A percentile compares a stretch with the other conserved stretches of the same genome.
Conservation (phyloP, 30 jellyfish, hydroid and myxozoan genomes). For the Mastigias papua region DNA sequence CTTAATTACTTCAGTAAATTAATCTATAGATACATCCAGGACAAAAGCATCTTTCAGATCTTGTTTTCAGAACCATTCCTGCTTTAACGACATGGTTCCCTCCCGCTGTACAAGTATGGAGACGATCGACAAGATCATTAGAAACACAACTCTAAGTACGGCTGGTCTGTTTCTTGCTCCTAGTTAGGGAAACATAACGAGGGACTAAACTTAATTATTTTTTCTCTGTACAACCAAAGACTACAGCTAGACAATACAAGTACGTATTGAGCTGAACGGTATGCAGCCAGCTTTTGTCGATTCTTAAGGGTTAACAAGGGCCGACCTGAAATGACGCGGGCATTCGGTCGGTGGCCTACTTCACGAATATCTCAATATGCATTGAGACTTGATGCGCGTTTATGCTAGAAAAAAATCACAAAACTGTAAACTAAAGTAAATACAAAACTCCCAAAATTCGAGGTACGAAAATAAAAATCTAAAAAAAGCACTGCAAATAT, state of each 20-base stretch:
- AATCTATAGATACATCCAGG: not conserved
- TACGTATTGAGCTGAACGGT: not conserved
- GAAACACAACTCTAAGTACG: too few relatives aligned
- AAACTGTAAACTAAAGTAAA: not conserved
- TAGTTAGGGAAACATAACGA: not conserved
- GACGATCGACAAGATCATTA: too few relatives aligned
- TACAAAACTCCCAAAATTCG: not conserved
- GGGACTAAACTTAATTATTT: not conserved
- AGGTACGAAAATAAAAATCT: not conserved
- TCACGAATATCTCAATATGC: slow-evolving; percentile 1
- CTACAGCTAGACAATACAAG: not conserved
- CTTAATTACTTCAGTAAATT: too few relatives aligned
- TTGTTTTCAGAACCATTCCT: too few relatives aligned
- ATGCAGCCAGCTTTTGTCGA: slow-evolving; percentile 15
- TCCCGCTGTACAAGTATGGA: too few relatives aligned
- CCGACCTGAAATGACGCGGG: slow-evolving; percentile 40
- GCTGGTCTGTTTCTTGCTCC: too few relatives aligned
- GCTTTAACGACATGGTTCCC: too few relatives aligned
- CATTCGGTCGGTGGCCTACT: slow-evolving; percentile 24
- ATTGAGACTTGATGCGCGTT: slow-evolving; percentile 10
- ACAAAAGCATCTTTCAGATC: not conserved
- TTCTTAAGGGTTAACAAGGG: not conserved
- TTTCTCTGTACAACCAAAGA: slow-evolving; percentile 25
- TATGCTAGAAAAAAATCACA: not conserved
- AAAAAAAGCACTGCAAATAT: not conserved